phyloP scores from a whole-genome alignment of 2,113 vertebrate species.

The Campylomormyrus numenius region DNA sequence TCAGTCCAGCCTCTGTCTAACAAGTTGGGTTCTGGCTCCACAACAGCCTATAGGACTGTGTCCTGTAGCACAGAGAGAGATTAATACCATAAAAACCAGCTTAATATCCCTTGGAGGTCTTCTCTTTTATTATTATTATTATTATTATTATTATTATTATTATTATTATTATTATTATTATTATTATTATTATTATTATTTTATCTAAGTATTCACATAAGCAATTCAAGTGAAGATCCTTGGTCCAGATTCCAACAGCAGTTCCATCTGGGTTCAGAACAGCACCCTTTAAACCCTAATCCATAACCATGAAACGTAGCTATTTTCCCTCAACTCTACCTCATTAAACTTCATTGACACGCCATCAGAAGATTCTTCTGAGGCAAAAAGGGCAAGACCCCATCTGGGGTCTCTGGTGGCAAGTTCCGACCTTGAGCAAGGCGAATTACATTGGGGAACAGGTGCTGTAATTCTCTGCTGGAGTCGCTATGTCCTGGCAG shows the following conservation, averaged over 20 bases:
- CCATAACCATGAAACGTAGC: not conserved
- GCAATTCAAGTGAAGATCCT: not conserved
- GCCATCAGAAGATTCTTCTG: not conserved
- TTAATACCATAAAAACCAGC: not conserved
- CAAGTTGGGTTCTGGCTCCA: not conserved
- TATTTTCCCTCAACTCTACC: not conserved
- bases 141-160: too few relatives aligned
- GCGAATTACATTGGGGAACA: not conserved
- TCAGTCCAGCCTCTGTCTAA: slow-evolving; percentile 29
- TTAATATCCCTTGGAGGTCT: too few relatives aligned
- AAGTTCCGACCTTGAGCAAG: not conserved
- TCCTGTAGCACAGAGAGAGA: not conserved
- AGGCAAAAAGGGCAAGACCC: not conserved
- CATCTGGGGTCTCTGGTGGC: not conserved
- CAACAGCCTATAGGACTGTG: not conserved
- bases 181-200: too few relatives aligned
- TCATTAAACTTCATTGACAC: not conserved
- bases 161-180: not conserved
- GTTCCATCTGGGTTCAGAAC: not conserved
- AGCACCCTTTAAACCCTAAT: not conserved
- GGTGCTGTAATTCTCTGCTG: not conserved
- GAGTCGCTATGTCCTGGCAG: not conserved
- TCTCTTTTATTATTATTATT: too few relatives aligned
- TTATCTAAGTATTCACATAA: not conserved
- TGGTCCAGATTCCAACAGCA: not conserved